Evolutionary conservation across 2,888 invertebrate genomes (phyloP).

Genomic region (Chymomyza procnemis): DNA sequence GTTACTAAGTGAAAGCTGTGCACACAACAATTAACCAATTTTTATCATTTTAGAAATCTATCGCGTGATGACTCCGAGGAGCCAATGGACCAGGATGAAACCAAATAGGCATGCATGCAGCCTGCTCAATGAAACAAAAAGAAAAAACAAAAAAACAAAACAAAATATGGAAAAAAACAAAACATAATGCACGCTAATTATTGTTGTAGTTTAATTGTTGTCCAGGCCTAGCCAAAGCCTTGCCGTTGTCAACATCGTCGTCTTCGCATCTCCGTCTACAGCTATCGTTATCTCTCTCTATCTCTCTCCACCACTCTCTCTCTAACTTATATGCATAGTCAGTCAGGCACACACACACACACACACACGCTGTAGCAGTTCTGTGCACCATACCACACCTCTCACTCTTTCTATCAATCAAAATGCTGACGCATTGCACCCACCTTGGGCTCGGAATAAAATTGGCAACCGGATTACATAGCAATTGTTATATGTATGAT

Average conservation of each 20-base stretch:
- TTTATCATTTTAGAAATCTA: conserved; percentile 80
- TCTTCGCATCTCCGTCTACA: conserved; percentile 9
- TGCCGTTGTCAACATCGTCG: conserved; percentile 12
- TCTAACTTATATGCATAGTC: conserved; percentile 23
- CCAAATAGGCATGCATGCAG: conserved; percentile 81
- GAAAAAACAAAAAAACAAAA: no score
- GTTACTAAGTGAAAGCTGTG: no score
- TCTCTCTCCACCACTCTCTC: no score
- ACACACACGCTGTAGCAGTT: conserved; percentile 4
- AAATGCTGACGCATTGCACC: not conserved
- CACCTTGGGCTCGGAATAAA: not conserved
- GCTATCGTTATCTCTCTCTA: conserved; percentile 1
- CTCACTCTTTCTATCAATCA: not conserved
- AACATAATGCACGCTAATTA: conserved; percentile 52
- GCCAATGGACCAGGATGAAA: conserved; percentile 91
- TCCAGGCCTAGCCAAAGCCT: conserved; percentile 32
- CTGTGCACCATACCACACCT: not conserved
- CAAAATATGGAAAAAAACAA: not conserved
- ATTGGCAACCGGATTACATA: not conserved
- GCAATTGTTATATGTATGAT: not conserved
- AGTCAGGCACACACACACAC: no score
- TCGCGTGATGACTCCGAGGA: conserved; percentile 86
- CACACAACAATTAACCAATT: not conserved
- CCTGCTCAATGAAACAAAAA: conserved; percentile 52
- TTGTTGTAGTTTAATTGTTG: conserved; percentile 68